phyloP scores from a whole-genome alignment of 2,113 vertebrate genomes.

The Cryptomyrus ogoouensis region DNA sequence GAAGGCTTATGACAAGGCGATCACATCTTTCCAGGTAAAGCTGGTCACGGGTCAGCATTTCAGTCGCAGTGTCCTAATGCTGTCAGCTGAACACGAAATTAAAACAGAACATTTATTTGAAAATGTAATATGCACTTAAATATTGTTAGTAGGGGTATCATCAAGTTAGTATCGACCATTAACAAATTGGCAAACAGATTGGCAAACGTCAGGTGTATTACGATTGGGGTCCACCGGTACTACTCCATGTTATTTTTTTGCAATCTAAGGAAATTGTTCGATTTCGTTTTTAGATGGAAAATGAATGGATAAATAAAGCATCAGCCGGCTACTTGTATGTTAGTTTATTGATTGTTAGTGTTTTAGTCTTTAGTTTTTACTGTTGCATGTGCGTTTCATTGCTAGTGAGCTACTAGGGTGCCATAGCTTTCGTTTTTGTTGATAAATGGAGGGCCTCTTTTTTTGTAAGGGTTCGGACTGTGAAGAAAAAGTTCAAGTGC shows the following conservation, averaged over 20 bases:
- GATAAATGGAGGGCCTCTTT: background rate
- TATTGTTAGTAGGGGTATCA: background rate
- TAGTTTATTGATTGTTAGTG: background rate
- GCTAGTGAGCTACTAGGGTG: background rate
- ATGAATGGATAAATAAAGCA: background rate
- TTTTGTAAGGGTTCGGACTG: background rate
- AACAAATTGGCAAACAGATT: background rate
- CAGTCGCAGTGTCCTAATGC: background rate
- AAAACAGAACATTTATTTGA: background rate
- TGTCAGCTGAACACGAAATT: background rate
- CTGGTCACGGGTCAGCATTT: background rate
- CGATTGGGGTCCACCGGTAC: background rate
- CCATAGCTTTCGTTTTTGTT: background rate
- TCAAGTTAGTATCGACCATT: background rate
- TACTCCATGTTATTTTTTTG: background rate
- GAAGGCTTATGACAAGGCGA: conserved; percentile 38
- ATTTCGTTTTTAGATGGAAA: background rate
- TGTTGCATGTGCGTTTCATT: background rate
- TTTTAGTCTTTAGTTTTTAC: background rate
- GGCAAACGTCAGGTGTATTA: background rate
- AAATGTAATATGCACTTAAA: background rate
- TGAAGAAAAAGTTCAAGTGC: background rate
- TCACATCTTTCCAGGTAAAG: conserved; percentile 36
- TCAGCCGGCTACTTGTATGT: background rate
- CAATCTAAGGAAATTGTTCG: background rate